These are phyloP conservation scores for Sitophilus oryzae DNA, from an alignment of 1,140 invertebrate genomes.

Conservation along the genomic window DNA sequence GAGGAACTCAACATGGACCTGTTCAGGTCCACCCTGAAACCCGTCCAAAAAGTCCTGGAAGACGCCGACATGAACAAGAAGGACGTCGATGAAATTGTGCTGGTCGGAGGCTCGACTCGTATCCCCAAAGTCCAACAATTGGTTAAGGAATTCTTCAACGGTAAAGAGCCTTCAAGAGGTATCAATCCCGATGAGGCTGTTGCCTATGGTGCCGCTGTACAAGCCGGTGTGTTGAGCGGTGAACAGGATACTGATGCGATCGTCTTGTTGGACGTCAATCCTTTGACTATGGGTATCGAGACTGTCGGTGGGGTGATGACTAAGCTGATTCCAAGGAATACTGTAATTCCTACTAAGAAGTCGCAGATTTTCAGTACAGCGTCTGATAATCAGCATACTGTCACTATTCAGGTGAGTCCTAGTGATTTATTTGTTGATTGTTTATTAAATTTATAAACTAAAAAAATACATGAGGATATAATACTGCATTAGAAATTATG, in stretches of 20 bases:
- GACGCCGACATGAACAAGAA: conserved; percentile 99
- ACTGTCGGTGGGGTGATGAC: conserved; percentile 99
- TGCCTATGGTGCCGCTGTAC: conserved; percentile 97
- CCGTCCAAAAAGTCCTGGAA: conserved; percentile 92
- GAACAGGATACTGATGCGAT: conserved; percentile 95
- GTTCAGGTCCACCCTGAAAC: conserved; percentile 97
- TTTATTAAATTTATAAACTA: not conserved
- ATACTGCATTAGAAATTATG: too few relatives aligned
- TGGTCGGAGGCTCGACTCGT: conserved; percentile 98
- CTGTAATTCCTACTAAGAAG: conserved; percentile 99
- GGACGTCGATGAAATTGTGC: conserved; percentile 97
- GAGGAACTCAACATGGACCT: conserved; percentile 99
- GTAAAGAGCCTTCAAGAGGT: conserved; percentile 94
- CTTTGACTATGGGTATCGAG: conserved; percentile 98
- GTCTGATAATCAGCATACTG: conserved; percentile 97
- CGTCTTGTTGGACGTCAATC: conserved; percentile 96
- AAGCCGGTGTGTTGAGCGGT: conserved; percentile 86
- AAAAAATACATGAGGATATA: too few relatives aligned
- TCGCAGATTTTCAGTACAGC: conserved; percentile 99
- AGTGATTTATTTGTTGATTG: not conserved
- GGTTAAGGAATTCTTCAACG: conserved; percentile 97
- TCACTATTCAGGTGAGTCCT: conserved; percentile 77
- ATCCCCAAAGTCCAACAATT: conserved; percentile 99
- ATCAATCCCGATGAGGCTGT: conserved; percentile 99
- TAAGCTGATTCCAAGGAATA: conserved; percentile 96